Percentiles rank a stretch among this genome's conserved stretches.
phyloP scores from a whole-genome alignment of 1,140 invertebrate species.

The Carposina sasakii region DNA sequence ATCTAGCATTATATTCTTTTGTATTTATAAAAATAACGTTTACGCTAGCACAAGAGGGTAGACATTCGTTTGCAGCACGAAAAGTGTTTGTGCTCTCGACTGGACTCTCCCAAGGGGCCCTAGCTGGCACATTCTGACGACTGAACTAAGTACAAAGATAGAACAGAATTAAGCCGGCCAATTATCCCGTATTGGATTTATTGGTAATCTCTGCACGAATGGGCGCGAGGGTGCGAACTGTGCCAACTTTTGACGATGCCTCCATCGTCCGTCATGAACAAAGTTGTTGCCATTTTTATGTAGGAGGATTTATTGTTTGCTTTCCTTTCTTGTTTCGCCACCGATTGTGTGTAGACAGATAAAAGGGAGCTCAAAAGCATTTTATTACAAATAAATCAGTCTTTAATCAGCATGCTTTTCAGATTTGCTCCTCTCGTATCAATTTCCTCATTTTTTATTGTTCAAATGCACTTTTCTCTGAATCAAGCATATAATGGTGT shows the following conservation, averaged over 20 bases:
- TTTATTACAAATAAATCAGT: constrained; percentile 58
- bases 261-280: constrained; percentile 68
- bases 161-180: constrained; percentile 71
- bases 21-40: no score
- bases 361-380: constrained; percentile 43
- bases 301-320: constrained; percentile 67
- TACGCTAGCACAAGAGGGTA: no score
- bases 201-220: constrained; percentile 72
- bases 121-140: constrained; percentile 70
- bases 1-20: constrained; percentile 43
- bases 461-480: no score
- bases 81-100: constrained; percentile 50
- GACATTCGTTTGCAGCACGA: no score
- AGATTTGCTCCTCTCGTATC: no score
- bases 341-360: constrained; percentile 56
- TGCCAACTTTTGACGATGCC: constrained; percentile 70
- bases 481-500: no score
- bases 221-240: constrained; percentile 67
- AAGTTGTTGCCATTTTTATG: constrained; percentile 72
- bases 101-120: constrained; percentile 63
- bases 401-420: constrained; percentile 37
- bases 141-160: constrained; percentile 73
- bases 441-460: no score
- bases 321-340: constrained; percentile 52
- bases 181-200: constrained; percentile 73